Evolutionary conservation across 2,797 vertebrate species (phyloP), one percentile per base, ranked within the genome.

Genomic region (Carduelis carduelis): DNA sequence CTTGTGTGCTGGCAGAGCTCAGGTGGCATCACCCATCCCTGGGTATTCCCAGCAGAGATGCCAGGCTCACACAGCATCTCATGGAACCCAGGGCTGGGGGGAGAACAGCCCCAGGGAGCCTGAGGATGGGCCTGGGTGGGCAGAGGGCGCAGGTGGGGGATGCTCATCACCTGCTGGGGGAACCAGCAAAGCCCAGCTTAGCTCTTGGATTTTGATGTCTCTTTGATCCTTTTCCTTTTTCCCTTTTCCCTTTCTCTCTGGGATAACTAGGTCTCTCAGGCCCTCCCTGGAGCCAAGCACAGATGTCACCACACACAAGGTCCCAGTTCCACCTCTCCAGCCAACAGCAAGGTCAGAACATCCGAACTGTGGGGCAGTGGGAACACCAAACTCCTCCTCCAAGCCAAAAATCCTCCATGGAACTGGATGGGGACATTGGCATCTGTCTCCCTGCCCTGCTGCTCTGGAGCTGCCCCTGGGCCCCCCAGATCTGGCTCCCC

Each of bases 121-220:
- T 57, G 26, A 43, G 27, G 26, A 65, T 27, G 39, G 46, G 21
- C 1, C 46, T 14, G 18, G 41, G 24, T 19, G 9, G 87, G 75
- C 19, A 6, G 5, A 37, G 27, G 18, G 49, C n/a, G 59, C 28
- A 52, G 19, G 16, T 14, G 37, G 11, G 13, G 14, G n/a, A 24
- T 59, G 52, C 37, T 59, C 13, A 1, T 52, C 60, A 18, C n/a
- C 28, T 20, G 11, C 50, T 8, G 17, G n/a, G 59, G 23, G 16
- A 17, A 24, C n/a, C 52, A 80, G 68, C 8, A 52, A 34, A 43
- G 15, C 22, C 15, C 10, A 1, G 14, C 4, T 27, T 6, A 12
- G 20, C 44, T 12, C n/a, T 11, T 0, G 1, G 17, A 7, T 21
- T 46, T 23, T 49, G 27, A 22, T 2, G 2, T 4, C n/a, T 46